phyloP scores from a whole-genome alignment of 1,140 invertebrate species.

The Meloidogyne floridensis region DNA sequence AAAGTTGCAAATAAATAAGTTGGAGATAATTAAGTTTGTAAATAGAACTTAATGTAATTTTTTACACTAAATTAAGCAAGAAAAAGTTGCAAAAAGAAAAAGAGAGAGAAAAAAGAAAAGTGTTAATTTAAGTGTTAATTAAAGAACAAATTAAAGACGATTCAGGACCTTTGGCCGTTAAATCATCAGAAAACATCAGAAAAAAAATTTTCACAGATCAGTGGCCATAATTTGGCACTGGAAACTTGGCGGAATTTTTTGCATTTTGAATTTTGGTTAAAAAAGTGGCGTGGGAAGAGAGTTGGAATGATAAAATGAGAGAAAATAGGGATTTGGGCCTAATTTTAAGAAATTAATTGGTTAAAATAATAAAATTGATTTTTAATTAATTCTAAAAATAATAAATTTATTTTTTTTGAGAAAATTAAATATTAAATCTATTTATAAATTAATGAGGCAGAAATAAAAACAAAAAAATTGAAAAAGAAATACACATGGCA shows the following conservation, averaged over 20 bases:
- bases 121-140: not conserved
- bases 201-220: not conserved
- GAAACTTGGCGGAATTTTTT: not conserved
- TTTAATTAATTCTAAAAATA: no score
- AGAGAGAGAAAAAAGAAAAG: not conserved
- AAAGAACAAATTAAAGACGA: not conserved
- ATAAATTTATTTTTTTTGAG: no score
- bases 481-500: not conserved
- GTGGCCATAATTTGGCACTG: not conserved
- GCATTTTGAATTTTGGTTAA: slow-evolving; percentile 14
- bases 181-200: not conserved
- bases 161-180: not conserved
- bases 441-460: not conserved
- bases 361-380: no score
- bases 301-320: not conserved
- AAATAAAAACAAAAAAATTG: not conserved
- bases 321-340: not conserved
- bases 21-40: not conserved
- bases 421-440: not conserved
- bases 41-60: not conserved
- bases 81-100: not conserved
- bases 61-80: not conserved
- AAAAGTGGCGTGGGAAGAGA: not conserved
- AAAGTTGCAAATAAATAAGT: slow-evolving; percentile 14
- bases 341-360: no score